phyloP scores from a whole-genome alignment of 2,888 invertebrate genomes.

The Lasioglossum malachurum region DNA sequence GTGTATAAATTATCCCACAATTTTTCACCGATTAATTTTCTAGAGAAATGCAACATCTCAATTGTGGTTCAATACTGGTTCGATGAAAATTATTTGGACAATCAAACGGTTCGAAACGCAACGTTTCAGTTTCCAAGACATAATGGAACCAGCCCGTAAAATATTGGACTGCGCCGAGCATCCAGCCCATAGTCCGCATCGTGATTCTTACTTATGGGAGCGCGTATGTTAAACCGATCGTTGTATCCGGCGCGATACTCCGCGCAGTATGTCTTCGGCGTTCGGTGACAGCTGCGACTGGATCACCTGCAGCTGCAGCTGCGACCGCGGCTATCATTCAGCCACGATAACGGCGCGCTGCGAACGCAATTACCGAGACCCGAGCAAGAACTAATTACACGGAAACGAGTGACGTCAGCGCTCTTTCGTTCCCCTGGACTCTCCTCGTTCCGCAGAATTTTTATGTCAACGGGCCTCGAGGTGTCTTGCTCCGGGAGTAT shows the following conservation, averaged over 20 bases:
- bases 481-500: neutral
- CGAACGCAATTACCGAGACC: constrained; percentile 9
- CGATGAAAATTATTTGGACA: no score
- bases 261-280: constrained; percentile 11
- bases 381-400: constrained; percentile 21
- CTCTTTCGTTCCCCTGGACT: neutral
- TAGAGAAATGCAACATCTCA: no score
- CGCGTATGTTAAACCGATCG: constrained; percentile 10
- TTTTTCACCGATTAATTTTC: no score
- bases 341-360: constrained; percentile 45
- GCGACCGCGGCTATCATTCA: constrained; percentile 46
- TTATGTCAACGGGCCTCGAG: neutral
- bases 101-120: neutral
- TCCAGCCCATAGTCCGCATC: neutral
- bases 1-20: no score
- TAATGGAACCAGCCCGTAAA: neutral
- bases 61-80: no score
- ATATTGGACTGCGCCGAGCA: neutral
- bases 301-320: constrained; percentile 60
- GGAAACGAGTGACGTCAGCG: constrained; percentile 28
- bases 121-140: neutral
- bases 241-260: constrained; percentile 3
- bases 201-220: neutral
- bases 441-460: neutral
- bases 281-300: constrained; percentile 54